These are phyloP conservation scores for Daboia siamensis DNA, from an alignment of 2,113 vertebrate genomes.

Conservation along the genomic window DNA sequence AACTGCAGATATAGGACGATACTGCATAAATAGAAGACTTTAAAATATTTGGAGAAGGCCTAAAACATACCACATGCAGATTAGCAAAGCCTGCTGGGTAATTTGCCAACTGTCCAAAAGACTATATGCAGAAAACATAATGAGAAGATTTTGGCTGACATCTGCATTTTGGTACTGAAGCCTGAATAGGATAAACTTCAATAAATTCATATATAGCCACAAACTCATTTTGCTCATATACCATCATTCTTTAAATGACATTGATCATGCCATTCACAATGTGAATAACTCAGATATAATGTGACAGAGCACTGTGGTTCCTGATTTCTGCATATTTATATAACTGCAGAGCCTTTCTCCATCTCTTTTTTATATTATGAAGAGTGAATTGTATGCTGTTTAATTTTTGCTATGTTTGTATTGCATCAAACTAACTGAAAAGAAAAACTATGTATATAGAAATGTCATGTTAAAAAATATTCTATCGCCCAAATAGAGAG, in stretches of 20 bases:
- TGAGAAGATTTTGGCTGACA: neutral
- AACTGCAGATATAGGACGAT: neutral
- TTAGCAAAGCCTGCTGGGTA: neutral
- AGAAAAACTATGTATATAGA: neutral
- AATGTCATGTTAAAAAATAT: neutral
- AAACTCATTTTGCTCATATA: neutral
- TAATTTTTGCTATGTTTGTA: neutral
- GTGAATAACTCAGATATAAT: neutral
- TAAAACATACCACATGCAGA: neutral
- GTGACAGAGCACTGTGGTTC: neutral
- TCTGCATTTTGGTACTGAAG: neutral
- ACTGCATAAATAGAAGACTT: neutral
- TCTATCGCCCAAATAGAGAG: neutral
- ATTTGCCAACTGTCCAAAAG: neutral
- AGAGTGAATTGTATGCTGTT: neutral
- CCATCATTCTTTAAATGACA: conserved; percentile 2
- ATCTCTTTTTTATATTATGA: neutral
- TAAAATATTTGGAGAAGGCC: neutral
- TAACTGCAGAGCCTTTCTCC: neutral
- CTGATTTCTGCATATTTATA: neutral
- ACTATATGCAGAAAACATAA: neutral
- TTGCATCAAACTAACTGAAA: neutral
- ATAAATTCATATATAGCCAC: neutral
- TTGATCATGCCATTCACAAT: neutral
- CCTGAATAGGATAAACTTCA: neutral